These are phyloP conservation scores for Cyprinodon brontotheroides DNA, from an alignment of 2,113 vertebrate genomes.

Conservation along the genomic window DNA sequence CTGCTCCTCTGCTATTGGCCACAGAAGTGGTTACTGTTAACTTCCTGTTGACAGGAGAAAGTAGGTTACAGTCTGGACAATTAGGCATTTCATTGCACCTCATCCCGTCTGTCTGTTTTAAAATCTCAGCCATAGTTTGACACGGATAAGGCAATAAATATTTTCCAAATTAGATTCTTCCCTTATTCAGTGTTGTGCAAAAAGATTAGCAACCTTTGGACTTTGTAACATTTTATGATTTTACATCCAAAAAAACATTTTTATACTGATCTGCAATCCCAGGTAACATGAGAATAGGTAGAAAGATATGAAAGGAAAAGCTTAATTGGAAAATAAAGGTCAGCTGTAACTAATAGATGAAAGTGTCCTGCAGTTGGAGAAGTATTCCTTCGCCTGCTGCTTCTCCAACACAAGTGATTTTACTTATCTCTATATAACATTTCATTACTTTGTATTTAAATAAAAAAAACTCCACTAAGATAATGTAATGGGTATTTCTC, in stretches of 20 bases:
- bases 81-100: neutral
- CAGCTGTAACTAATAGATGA: too few species aligned
- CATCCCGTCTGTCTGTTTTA: neutral
- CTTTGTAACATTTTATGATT: neutral
- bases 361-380: too few species aligned
- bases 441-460: neutral
- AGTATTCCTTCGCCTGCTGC: too few species aligned
- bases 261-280: too few species aligned
- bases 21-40: neutral
- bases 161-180: neutral
- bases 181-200: neutral
- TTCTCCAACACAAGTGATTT: too few species aligned
- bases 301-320: too few species aligned
- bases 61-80: conserved; percentile 13
- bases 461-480: neutral
- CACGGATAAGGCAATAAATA: neutral
- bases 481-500: neutral
- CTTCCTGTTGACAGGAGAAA: conserved; percentile 47
- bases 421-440: neutral
- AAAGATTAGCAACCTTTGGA: neutral
- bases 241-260: neutral
- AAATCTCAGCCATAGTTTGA: neutral
- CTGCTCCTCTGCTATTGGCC: conserved; percentile 7
- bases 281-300: too few species aligned
- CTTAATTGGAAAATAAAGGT: too few species aligned